Evolutionary conservation across 2,888 invertebrate genomes (phyloP).

Genomic region (Mylabris sibirica): DNA sequence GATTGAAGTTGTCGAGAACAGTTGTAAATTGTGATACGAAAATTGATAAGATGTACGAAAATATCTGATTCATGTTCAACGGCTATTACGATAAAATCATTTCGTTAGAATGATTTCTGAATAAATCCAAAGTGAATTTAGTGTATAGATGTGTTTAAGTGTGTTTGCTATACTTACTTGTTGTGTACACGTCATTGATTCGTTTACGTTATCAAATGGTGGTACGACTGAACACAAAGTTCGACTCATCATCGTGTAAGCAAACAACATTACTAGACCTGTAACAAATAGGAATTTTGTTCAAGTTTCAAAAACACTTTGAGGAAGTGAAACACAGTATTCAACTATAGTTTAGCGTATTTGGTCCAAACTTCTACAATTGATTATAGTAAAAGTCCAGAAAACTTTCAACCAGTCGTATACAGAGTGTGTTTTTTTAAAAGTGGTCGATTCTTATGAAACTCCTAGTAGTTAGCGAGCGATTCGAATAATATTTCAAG

Average conservation of each 20-base stretch:
- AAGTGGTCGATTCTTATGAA: too few species aligned
- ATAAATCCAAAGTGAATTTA: neutral
- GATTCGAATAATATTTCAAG: too few species aligned
- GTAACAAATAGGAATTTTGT: constrained; percentile 42
- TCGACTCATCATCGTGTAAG: constrained; percentile 75
- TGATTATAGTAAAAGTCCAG: too few species aligned
- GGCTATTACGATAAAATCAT: neutral
- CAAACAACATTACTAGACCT: constrained; percentile 72
- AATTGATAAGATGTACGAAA: neutral
- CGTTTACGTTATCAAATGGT: constrained; percentile 70
- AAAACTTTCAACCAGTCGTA: too few species aligned
- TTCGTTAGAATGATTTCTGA: neutral
- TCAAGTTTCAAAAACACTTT: too few species aligned
- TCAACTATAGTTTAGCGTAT: too few species aligned
- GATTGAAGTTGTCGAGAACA: neutral
- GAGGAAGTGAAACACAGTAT: too few species aligned
- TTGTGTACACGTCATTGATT: constrained; percentile 70
- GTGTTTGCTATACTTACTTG: constrained; percentile 64
- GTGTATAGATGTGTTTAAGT: neutral
- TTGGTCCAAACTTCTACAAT: too few species aligned
- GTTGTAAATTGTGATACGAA: neutral
- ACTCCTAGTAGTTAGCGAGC: too few species aligned
- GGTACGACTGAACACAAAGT: constrained; percentile 74
- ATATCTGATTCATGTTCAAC: neutral
- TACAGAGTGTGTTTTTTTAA: too few species aligned